Evolutionary conservation across 2,888 invertebrate species (phyloP).

Genomic region (Salpingus planirostris): DNA sequence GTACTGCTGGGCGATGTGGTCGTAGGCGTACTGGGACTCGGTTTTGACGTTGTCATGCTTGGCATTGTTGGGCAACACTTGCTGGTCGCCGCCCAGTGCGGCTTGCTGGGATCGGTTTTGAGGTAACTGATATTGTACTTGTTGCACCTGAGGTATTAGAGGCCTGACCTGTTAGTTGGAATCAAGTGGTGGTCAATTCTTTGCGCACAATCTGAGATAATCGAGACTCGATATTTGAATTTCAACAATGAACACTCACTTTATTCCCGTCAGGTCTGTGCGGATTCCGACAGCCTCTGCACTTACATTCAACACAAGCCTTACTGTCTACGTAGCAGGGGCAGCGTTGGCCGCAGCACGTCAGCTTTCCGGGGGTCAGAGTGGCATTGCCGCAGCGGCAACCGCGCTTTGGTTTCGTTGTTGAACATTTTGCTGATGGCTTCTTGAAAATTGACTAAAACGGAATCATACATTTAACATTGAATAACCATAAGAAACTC

Average conservation of each 20-base stretch:
- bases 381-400: slow-evolving; percentile 90
- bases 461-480: slow-evolving; percentile 6
- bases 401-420: slow-evolving; percentile 57
- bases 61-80: slow-evolving; percentile 26
- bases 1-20: slow-evolving; percentile 20
- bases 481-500: neutral
- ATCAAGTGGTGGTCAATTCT: slow-evolving; percentile 14
- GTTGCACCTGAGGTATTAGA: slow-evolving; percentile 29
- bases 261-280: slow-evolving; percentile 74
- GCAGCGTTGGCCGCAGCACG: slow-evolving; percentile 89
- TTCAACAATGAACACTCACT: slow-evolving; percentile 43
- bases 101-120: slow-evolving; percentile 14
- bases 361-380: slow-evolving; percentile 78
- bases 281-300: slow-evolving; percentile 88
- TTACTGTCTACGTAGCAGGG: slow-evolving; percentile 89
- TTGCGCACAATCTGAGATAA: slow-evolving; percentile 12
- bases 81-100: slow-evolving; percentile 19
- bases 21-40: slow-evolving; percentile 22
- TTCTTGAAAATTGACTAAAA: slow-evolving; percentile 45
- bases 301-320: slow-evolving; percentile 83
- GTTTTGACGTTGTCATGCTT: slow-evolving; percentile 22
- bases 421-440: slow-evolving; percentile 38
- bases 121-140: slow-evolving; percentile 25
- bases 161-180: slow-evolving; percentile 29
- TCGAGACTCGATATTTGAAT: too few relatives aligned